A percentile compares a stretch with the other conserved stretches of the same genome.
These are phyloP conservation scores for Phaedon cochleariae DNA, from an alignment of 2,888 invertebrate genomes.

Conservation along the genomic window DNA sequence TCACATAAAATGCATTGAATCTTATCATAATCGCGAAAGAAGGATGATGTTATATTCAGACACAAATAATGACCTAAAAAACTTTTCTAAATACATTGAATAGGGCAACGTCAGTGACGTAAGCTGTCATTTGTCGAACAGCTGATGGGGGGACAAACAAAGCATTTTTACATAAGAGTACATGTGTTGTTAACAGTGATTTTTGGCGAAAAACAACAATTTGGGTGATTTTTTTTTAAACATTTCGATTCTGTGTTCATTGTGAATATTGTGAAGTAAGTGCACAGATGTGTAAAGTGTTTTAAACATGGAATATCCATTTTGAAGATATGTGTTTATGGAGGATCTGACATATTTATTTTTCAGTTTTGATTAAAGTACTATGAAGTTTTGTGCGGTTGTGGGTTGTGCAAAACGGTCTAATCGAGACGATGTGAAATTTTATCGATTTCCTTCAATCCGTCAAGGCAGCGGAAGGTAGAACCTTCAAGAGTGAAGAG, in stretches of 20 bases:
- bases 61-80: no score
- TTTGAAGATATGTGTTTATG: neutral
- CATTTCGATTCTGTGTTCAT: neutral
- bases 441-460: no score
- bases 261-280: neutral
- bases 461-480: no score
- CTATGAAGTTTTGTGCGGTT: no score
- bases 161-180: neutral
- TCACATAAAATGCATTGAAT: no score
- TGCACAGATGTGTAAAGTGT: neutral
- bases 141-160: no score
- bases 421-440: no score
- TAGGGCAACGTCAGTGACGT: neutral
- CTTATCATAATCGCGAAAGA: no score
- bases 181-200: neutral
- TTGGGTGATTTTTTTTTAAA: neutral
- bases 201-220: neutral
- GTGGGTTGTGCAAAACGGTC: no score
- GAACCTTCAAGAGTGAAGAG: neutral
- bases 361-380: neutral
- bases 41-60: no score
- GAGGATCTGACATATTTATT: neutral
- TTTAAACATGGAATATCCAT: neutral
- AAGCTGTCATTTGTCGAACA: neutral
- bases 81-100: no score